phyloP scores from a whole-genome alignment of 2,113 vertebrate species.

The Salvelinus fontinalis region DNA sequence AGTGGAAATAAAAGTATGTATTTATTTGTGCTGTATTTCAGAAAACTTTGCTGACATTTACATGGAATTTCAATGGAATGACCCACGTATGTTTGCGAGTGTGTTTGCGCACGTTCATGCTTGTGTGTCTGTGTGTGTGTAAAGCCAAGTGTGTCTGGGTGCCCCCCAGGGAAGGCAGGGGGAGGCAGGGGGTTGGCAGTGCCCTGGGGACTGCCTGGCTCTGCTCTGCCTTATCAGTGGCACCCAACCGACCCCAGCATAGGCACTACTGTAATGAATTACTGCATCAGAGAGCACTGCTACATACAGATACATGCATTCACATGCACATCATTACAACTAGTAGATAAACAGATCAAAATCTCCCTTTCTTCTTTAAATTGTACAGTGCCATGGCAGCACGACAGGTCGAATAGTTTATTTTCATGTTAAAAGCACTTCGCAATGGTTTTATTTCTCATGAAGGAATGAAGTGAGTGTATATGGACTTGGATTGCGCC shows the following conservation, averaged over 20 bases:
- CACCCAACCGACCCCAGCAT: conserved; percentile 39
- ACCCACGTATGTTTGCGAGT: conserved; percentile 2
- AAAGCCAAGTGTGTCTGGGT: conserved; percentile 40
- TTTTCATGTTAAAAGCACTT: too few species aligned
- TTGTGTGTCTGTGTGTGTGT: background rate
- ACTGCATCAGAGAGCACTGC: conserved; percentile 28
- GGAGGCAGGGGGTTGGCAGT: background rate
- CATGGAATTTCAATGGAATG: too few species aligned
- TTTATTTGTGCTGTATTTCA: too few species aligned
- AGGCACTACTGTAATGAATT: conserved; percentile 39
- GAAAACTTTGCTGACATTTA: too few species aligned
- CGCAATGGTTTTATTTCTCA: too few species aligned
- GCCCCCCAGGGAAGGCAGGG: conserved; percentile 11
- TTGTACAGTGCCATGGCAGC: too few species aligned
- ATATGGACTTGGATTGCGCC: too few species aligned
- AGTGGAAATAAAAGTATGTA: background rate
- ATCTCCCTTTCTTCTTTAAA: conserved; percentile 10
- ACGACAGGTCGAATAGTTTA: too few species aligned
- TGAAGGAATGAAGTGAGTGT: too few species aligned
- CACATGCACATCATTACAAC: conserved; percentile 34
- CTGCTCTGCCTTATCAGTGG: conserved; percentile 47
- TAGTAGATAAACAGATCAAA: conserved; percentile 45
- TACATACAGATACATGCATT: conserved; percentile 36
- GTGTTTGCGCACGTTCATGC: background rate
- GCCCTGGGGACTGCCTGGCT: conserved; percentile 5